These are phyloP conservation scores for Drosophila subpulchrella DNA, from an alignment of 1,140 invertebrate species.

Conservation along the genomic window DNA sequence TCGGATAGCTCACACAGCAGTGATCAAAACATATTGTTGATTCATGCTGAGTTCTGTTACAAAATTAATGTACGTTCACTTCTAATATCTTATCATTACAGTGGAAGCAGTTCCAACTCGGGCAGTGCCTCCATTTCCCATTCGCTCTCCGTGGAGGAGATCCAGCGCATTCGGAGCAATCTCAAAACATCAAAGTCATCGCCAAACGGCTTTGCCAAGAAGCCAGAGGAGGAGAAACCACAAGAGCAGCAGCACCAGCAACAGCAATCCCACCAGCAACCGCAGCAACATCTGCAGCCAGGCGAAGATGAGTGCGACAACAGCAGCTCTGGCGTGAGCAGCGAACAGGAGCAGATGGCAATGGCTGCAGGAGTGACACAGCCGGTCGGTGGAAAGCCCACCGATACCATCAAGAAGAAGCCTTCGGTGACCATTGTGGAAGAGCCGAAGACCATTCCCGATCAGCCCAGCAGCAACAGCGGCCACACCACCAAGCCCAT, in stretches of 20 bases:
- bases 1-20: too few relatives aligned
- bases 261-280: slow-evolving; percentile 19
- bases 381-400: slow-evolving; percentile 64
- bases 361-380: slow-evolving; percentile 54
- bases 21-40: too few relatives aligned
- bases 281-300: slow-evolving; percentile 43
- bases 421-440: slow-evolving; percentile 78
- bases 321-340: slow-evolving; percentile 93
- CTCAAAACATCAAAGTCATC: slow-evolving; percentile 94
- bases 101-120: slow-evolving; percentile 88
- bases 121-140: slow-evolving; percentile 89
- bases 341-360: slow-evolving; percentile 90
- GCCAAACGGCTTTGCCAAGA: slow-evolving; percentile 91
- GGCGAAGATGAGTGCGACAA: slow-evolving; percentile 92
- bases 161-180: slow-evolving; percentile 92
- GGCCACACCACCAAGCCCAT: slow-evolving; percentile 40
- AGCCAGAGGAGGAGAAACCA: slow-evolving; percentile 77
- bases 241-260: slow-evolving; percentile 19
- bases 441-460: slow-evolving; percentile 74
- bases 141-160: slow-evolving; percentile 94
- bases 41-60: too few relatives aligned
- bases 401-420: slow-evolving; percentile 83
- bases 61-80: fast-evolving
- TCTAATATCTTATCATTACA: slow-evolving; percentile 1
- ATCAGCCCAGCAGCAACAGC: slow-evolving; percentile 32